These are phyloP conservation scores for Myathropa florea DNA, from an alignment of 2,888 invertebrate species.

Conservation along the genomic window DNA sequence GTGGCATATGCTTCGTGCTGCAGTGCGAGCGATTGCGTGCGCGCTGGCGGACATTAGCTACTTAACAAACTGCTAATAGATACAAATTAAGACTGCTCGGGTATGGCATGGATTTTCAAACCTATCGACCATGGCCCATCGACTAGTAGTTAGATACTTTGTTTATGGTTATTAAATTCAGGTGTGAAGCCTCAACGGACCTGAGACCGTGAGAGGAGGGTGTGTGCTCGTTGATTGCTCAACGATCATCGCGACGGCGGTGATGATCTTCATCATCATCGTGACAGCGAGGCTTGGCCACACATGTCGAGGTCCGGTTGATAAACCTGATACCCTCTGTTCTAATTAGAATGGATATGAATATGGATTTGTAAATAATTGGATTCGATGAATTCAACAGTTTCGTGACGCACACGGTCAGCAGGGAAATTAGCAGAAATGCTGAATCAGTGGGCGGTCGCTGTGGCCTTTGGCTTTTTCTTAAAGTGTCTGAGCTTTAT, in stretches of 20 bases:
- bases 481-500: not conserved
- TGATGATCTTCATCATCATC: not conserved
- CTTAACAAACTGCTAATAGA: conserved; percentile 54
- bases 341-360: conserved; percentile 8
- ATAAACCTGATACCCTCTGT: conserved; percentile 11
- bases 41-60: not conserved
- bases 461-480: not conserved
- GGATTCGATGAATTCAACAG: not conserved
- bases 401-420: not conserved
- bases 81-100: conserved; percentile 38
- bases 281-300: not conserved
- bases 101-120: not conserved
- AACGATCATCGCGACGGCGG: not conserved
- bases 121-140: not conserved
- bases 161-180: conserved; percentile 49
- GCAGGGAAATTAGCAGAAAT: not conserved
- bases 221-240: not conserved
- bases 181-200: conserved; percentile 16
- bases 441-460: not conserved
- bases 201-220: not conserved
- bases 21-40: not conserved
- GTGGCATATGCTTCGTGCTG: conserved; percentile 23
- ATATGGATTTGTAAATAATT: conserved; percentile 18
- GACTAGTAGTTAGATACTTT: conserved; percentile 31
- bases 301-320: conserved; percentile 14